Percentiles rank a stretch among this genome's conserved stretches.
These are phyloP conservation scores for Fragum sueziense DNA, from an alignment of 2,888 invertebrate species.

Conservation along the genomic window DNA sequence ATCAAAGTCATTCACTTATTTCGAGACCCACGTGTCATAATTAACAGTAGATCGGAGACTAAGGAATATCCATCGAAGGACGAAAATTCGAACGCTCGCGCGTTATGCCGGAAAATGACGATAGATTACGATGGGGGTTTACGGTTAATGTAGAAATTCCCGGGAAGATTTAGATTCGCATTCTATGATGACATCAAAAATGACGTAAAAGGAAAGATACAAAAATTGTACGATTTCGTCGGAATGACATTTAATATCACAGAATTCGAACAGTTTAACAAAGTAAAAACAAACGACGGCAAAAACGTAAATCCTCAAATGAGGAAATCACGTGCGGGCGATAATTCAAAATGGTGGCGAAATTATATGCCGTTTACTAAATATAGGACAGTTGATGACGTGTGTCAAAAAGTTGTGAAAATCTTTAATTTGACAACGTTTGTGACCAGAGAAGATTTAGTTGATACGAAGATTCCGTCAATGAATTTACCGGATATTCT, in stretches of 20 bases:
- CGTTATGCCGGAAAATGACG: slow-evolving; percentile 46
- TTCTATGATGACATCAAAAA: slow-evolving; percentile 52
- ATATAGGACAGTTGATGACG: slow-evolving; percentile 28
- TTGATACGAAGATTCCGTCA: slow-evolving; percentile 25
- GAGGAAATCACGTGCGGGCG: slow-evolving; percentile 16
- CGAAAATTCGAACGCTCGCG: slow-evolving; percentile 26
- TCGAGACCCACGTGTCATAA: slow-evolving; percentile 51
- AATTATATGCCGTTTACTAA: slow-evolving; percentile 30
- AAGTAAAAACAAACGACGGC: slow-evolving; percentile 37
- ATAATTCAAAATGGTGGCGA: slow-evolving; percentile 57
- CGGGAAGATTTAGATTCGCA: slow-evolving; percentile 44
- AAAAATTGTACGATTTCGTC: slow-evolving; percentile 42
- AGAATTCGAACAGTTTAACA: slow-evolving; percentile 25
- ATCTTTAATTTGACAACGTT: slow-evolving; percentile 40
- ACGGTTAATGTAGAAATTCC: slow-evolving; percentile 33
- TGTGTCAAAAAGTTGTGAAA: slow-evolving; percentile 25
- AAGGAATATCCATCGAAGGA: slow-evolving; percentile 46
- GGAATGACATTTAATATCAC: slow-evolving; percentile 38
- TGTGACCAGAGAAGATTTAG: slow-evolving; percentile 22
- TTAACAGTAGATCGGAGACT: slow-evolving; percentile 46
- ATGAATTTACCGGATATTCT: slow-evolving; percentile 28
- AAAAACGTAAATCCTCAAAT: slow-evolving; percentile 20
- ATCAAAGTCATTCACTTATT: slow-evolving; percentile 51
- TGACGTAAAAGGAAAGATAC: slow-evolving; percentile 24
- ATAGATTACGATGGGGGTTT: slow-evolving; percentile 37